Conservation (phyloP, 2,888 invertebrate genomes). For the Cephus sareptanus region DNA sequence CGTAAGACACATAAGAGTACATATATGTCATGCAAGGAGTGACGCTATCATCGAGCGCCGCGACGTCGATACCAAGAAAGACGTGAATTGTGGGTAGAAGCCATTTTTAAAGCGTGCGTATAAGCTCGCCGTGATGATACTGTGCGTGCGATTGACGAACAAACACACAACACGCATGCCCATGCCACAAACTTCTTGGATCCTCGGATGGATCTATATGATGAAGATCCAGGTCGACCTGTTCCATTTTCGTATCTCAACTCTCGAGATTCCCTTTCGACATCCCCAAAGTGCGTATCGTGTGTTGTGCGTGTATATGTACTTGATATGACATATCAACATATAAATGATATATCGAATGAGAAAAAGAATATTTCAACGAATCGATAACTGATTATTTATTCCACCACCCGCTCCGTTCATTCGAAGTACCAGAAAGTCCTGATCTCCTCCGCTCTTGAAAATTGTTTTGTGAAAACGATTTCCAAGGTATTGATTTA, state of each 20-base stretch:
- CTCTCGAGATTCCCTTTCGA: neutral
- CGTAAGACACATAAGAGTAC: neutral
- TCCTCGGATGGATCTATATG: neutral
- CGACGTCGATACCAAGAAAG: neutral
- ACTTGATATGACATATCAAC: neutral
- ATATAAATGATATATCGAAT: neutral
- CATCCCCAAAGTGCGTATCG: neutral
- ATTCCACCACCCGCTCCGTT: neutral
- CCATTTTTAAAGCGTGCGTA: slow-evolving; percentile 50
- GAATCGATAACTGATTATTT: neutral
- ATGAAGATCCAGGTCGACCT: neutral
- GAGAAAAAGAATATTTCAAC: neutral
- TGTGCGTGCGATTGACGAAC: slow-evolving; percentile 30
- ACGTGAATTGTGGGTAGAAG: slow-evolving; percentile 19
- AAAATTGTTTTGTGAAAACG: neutral
- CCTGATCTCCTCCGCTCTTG: neutral
- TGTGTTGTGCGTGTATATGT: neutral
- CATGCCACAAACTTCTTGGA: slow-evolving; percentile 49
- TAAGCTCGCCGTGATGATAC: slow-evolving; percentile 42
- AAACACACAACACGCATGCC: slow-evolving; percentile 51
- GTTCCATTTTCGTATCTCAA: neutral
- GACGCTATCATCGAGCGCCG: neutral
- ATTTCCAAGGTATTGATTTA: neutral
- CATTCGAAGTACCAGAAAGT: neutral
- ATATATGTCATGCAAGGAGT: neutral